A percentile compares a stretch with the other conserved stretches of the same genome.
phyloP scores from a whole-genome alignment of 2,113 vertebrate genomes.

The Gopherus flavomarginatus region DNA sequence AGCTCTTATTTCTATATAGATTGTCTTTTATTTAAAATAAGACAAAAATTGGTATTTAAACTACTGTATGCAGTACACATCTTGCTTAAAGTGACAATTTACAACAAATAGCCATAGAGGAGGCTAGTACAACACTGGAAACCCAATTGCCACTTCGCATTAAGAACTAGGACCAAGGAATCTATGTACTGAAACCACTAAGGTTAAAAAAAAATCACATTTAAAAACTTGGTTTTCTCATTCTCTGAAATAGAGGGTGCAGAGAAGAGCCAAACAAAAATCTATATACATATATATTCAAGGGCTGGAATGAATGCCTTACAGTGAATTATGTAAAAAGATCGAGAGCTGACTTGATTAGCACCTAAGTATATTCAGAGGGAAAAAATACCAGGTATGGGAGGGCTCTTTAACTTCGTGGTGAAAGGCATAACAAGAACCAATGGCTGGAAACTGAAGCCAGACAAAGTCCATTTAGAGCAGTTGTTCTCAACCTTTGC shows the following conservation, averaged over 20 bases:
- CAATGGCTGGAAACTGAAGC: background rate
- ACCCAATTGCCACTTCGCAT: fast-evolving
- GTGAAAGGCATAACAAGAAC: background rate
- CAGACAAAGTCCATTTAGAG: no score
- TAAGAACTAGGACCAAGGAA: background rate
- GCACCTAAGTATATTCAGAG: background rate
- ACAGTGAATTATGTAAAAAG: background rate
- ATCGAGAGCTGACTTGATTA: background rate
- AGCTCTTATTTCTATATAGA: background rate
- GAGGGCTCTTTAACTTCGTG: background rate
- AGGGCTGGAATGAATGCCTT: background rate
- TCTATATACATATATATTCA: background rate
- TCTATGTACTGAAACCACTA: background rate
- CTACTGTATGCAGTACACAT: background rate
- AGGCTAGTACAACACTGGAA: background rate
- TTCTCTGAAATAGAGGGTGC: background rate
- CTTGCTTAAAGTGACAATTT: background rate
- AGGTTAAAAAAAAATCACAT: background rate
- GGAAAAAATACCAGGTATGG: background rate
- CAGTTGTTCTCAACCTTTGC: no score
- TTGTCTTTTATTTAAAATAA: background rate
- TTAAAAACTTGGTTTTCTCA: background rate
- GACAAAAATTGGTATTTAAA: background rate
- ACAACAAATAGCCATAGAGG: background rate
- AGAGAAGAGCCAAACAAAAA: background rate